These are phyloP conservation scores for Diorhabda sublineata DNA, from an alignment of 1,140 invertebrate species.

Conservation along the genomic window DNA sequence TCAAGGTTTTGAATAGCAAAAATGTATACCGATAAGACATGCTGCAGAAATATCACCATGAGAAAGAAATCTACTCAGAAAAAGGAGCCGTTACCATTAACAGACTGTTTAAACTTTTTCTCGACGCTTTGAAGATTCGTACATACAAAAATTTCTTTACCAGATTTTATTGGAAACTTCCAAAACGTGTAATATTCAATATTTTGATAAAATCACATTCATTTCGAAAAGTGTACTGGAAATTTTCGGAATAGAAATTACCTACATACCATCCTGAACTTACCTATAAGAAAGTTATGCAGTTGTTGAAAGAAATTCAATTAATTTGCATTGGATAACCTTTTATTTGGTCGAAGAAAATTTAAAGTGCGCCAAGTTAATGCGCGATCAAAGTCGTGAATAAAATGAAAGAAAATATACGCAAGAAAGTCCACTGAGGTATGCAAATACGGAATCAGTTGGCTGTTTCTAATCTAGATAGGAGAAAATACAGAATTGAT, in stretches of 20 bases:
- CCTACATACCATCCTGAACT: background rate
- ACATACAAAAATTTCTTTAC: no score
- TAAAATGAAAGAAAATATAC: constrained; percentile 21
- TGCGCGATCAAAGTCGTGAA: constrained; percentile 26
- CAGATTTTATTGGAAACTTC: no score
- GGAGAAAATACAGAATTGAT: constrained; percentile 21
- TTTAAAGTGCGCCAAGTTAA: constrained; percentile 32
- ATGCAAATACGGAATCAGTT: constrained; percentile 41
- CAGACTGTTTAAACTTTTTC: no score
- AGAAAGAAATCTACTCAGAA: no score
- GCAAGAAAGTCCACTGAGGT: constrained; percentile 32
- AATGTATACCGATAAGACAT: no score
- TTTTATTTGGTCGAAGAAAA: constrained; percentile 34
- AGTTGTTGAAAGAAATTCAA: constrained; percentile 40
- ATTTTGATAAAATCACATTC: no score
- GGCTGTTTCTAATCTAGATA: constrained; percentile 40
- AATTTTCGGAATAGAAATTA: background rate
- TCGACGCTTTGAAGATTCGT: no score
- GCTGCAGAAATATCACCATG: no score
- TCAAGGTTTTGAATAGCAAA: no score
- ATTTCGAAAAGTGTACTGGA: no score
- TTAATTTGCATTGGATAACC: constrained; percentile 42
- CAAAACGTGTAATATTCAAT: no score
- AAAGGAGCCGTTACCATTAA: no score
- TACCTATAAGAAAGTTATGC: constrained; percentile 27